Evolutionary conservation across 1,140 invertebrate genomes (phyloP).

Genomic region (Drosophila nebulosa): DNA sequence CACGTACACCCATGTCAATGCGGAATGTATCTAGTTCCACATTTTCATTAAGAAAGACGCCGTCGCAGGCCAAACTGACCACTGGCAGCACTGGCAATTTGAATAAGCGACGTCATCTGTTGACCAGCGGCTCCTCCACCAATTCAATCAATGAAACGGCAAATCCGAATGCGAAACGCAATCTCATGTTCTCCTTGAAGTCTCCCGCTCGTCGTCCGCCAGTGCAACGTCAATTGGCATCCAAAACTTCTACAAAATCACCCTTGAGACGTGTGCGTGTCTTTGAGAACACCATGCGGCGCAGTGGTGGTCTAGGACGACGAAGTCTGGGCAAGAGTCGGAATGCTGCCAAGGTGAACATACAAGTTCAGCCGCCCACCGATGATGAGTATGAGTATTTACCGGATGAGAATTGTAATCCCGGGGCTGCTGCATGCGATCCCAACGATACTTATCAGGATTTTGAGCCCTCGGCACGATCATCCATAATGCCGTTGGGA

Average conservation of each 20-base stretch:
- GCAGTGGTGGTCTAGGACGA: conserved; percentile 52
- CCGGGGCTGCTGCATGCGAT: not conserved
- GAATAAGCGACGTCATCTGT: conserved; percentile 36
- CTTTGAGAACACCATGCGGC: conserved; percentile 55
- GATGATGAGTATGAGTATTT: conserved; percentile 45
- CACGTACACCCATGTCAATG: conserved; percentile 57
- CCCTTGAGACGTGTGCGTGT: conserved; percentile 56
- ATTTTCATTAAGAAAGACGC: conserved; percentile 64
- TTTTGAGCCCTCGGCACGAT: conserved; percentile 55
- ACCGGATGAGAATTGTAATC: conserved; percentile 22
- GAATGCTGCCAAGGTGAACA: conserved; percentile 13
- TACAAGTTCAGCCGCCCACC: conserved; percentile 8
- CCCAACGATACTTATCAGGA: conserved; percentile 51
- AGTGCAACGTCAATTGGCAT: conserved; percentile 1
- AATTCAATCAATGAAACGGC: not conserved
- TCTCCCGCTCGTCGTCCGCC: conserved; percentile 10
- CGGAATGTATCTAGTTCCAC: conserved; percentile 61
- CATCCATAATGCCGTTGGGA: conserved; percentile 48
- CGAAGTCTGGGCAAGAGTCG: conserved; percentile 34
- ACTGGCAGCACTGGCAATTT: conserved; percentile 53
- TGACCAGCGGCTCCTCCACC: not conserved
- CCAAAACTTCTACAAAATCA: conserved; percentile 37
- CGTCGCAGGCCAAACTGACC: conserved; percentile 39
- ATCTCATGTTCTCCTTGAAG: conserved; percentile 37
- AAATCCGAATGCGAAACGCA: conserved; percentile 59